Conservation (phyloP, 2,888 invertebrate genomes). For the Antheraea assamensis region DNA sequence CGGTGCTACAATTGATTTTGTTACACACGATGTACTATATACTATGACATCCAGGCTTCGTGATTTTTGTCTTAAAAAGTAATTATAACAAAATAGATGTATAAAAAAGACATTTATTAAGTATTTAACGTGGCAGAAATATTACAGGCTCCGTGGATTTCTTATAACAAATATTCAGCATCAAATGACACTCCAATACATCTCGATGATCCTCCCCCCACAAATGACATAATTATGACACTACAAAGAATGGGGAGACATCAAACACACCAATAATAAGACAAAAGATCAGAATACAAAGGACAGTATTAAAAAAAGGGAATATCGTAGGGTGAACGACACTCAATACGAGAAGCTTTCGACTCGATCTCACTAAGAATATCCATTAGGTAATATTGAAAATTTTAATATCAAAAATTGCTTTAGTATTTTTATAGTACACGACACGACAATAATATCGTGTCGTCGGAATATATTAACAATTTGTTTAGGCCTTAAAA, state of each 20-base stretch:
- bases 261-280: constrained; percentile 34
- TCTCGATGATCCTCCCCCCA: constrained; percentile 9
- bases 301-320: constrained; percentile 36
- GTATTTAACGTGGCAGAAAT: too few species aligned
- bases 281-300: constrained; percentile 33
- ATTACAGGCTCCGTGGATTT: not conserved
- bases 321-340: constrained; percentile 52
- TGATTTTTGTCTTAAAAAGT: too few species aligned
- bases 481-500: too few species aligned
- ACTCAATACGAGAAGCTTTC: constrained; percentile 67
- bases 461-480: too few species aligned
- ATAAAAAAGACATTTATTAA: not conserved
- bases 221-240: constrained; percentile 33
- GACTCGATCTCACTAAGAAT: constrained; percentile 61
- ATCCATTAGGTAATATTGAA: constrained; percentile 83
- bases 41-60: too few species aligned
- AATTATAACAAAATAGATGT: not conserved
- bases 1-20: too few species aligned
- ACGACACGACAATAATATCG: constrained; percentile 32
- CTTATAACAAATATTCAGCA: not conserved
- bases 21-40: too few species aligned
- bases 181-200: constrained; percentile 8
- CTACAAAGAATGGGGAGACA: constrained; percentile 36
- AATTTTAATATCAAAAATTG: constrained; percentile 82
- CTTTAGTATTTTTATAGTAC: constrained; percentile 41